A percentile compares a stretch with the other conserved stretches of the same genome.
Conservation (phyloP, 2,797 vertebrate genomes). For the Balearica regulorum region DNA sequence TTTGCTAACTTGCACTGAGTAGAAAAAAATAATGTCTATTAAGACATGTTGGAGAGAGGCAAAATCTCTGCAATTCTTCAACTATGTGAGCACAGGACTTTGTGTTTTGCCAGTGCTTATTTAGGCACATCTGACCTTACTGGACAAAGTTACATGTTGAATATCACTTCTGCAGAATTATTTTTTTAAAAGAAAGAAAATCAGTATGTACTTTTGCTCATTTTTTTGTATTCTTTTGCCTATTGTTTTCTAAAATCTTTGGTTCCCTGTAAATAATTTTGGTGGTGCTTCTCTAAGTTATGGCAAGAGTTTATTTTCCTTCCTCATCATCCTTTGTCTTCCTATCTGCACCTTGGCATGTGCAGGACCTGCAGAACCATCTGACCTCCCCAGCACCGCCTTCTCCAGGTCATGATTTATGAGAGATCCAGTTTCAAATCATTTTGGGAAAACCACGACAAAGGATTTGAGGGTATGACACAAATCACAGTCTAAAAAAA, state of each 20-base stretch:
- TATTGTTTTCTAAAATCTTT: not conserved
- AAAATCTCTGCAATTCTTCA: not conserved
- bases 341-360: not conserved
- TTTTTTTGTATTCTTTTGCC: not conserved
- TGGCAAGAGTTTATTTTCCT: not conserved
- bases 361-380: not conserved
- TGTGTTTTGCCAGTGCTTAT: not conserved
- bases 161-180: not conserved
- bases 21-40: not conserved
- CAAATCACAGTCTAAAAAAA: not conserved
- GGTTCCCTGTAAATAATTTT: not conserved
- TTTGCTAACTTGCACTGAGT: not conserved
- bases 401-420: not conserved
- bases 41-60: not conserved
- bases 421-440: not conserved
- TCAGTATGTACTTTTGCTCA: not conserved
- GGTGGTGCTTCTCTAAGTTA: not conserved
- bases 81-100: rapidly evolving
- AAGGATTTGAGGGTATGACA: not conserved
- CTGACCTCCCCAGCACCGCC: not conserved
- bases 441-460: not conserved
- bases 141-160: not conserved
- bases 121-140: not conserved
- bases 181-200: not conserved
- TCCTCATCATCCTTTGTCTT: not conserved